Base-by-base conservation (phyloP, 2,113 vertebrate species). In the Muscicapa adusta region DNA sequence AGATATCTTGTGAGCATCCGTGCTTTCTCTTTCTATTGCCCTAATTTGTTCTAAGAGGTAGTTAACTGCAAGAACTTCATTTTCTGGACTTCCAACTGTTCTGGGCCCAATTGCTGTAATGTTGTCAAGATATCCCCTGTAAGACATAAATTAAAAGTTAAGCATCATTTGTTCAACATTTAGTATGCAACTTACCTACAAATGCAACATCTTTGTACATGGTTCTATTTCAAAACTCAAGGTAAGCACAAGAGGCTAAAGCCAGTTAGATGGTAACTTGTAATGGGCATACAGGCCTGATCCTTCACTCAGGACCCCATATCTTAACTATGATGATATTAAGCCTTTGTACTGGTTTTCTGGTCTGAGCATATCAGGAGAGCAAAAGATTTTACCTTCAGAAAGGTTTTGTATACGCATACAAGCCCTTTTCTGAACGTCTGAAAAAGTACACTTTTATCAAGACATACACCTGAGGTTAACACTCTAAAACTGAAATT, bases 41-140 rank as follows among this genome's bases (percentile, higher is more conserved):
- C 98, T 97, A 29, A 99, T 98, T 98, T 99, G 98, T 85, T 98
- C 96, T 97, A 99, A 93, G 95, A 99, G 96, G 97, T 99, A 99
- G 88, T 85, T 98, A 53, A 99, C 99, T 0, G 99, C 98, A 96
- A 98, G 93, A 63, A 99, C 97, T 97, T 99, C 99, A 72, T 99
- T 99, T 98, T 98, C 98, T 54, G 96, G 97, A 96, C 99, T 99
- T 95, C 99, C 99, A 93, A 98, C 98, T 20, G 98, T 98, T 91
- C 99, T 98, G 50, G 99, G 98, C 14, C 99, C 99, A 60, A 99
- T 98, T 42, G 98, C 98, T 70, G 99, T 99, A 97, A 99, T 99
- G 81, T 97, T 98, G 94, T 99, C 98, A 97, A 99, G 97, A 96
- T 99, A 99, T 33, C 60, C 96, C 96, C 99, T 99, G 88, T 28